These are phyloP conservation scores for Orchestia grillus DNA, from an alignment of 1,140 invertebrate genomes.

Conservation along the genomic window DNA sequence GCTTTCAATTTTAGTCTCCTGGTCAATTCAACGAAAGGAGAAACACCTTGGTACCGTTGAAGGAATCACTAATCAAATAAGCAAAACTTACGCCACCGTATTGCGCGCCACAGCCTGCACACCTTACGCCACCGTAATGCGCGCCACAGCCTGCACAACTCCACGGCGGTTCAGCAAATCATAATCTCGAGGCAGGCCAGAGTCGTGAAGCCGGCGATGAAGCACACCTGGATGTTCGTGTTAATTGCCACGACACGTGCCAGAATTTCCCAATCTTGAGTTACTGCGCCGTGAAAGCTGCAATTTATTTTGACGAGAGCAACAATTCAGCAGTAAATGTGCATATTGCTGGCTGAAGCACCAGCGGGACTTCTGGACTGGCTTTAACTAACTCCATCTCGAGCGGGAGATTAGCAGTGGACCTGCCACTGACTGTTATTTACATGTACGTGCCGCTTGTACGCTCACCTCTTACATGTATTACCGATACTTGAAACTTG, in stretches of 20 bases:
- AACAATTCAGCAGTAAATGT: neutral
- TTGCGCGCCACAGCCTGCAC: neutral
- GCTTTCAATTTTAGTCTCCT: neutral
- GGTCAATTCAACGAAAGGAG: neutral
- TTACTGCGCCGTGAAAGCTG: neutral
- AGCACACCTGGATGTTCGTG: neutral
- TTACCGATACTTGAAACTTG: too few species aligned
- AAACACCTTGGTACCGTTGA: neutral
- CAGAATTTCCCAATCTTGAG: neutral
- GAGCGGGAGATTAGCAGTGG: too few species aligned
- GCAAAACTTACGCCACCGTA: neutral
- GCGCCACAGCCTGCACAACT: neutral
- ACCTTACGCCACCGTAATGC: neutral
- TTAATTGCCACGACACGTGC: neutral
- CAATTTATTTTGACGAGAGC: neutral
- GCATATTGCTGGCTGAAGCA: neutral
- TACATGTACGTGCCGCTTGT: too few species aligned
- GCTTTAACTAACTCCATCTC: too few species aligned
- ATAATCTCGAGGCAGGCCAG: neutral
- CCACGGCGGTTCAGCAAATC: neutral
- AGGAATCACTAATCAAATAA: neutral
- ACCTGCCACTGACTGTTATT: too few species aligned
- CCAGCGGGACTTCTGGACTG: neutral
- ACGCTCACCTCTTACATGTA: too few species aligned
- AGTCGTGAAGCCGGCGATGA: neutral